phyloP scores from a whole-genome alignment of 2,888 invertebrate genomes.

The Chymomyza amoena region DNA sequence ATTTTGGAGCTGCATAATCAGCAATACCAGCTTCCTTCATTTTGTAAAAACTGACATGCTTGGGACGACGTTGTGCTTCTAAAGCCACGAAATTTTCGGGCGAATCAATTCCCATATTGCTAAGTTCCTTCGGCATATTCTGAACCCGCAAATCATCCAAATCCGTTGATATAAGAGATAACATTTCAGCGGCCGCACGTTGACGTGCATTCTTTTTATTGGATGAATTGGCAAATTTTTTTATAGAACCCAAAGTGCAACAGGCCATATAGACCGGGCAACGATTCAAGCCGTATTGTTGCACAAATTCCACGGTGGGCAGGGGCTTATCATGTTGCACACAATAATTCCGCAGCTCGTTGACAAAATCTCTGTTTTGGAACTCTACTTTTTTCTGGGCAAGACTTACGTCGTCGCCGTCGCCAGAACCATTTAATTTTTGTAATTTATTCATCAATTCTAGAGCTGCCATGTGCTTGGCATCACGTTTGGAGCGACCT shows the following conservation, averaged over 20 bases:
- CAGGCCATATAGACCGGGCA: slow-evolving; percentile 74
- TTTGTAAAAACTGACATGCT: slow-evolving; percentile 75
- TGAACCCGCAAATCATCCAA: slow-evolving; percentile 21
- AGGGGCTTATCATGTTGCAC: slow-evolving; percentile 75
- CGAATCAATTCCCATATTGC: too few species aligned
- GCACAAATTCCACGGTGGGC: slow-evolving; percentile 74
- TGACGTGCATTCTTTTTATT: slow-evolving; percentile 78
- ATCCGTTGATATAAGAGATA: slow-evolving; percentile 56
- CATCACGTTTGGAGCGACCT: slow-evolving; percentile 78
- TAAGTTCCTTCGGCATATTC: background rate
- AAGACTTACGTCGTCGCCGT: slow-evolving; percentile 17
- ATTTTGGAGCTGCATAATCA: slow-evolving; percentile 46
- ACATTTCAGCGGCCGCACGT: slow-evolving; percentile 75
- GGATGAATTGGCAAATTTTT: slow-evolving; percentile 74
- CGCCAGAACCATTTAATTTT: slow-evolving; percentile 51
- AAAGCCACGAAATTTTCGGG: slow-evolving; percentile 40
- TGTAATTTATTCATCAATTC: slow-evolving; percentile 79
- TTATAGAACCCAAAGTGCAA: slow-evolving; percentile 74
- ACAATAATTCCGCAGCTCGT: slow-evolving; percentile 74
- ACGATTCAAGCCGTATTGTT: slow-evolving; percentile 18
- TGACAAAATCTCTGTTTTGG: slow-evolving; percentile 71
- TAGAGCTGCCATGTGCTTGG: slow-evolving; percentile 77
- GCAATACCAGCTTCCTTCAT: slow-evolving; percentile 63
- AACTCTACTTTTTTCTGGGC: slow-evolving; percentile 1
- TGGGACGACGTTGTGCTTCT: slow-evolving; percentile 65